Conservation (phyloP, 2,113 vertebrate genomes). For the Megaptera novaeangliae region DNA sequence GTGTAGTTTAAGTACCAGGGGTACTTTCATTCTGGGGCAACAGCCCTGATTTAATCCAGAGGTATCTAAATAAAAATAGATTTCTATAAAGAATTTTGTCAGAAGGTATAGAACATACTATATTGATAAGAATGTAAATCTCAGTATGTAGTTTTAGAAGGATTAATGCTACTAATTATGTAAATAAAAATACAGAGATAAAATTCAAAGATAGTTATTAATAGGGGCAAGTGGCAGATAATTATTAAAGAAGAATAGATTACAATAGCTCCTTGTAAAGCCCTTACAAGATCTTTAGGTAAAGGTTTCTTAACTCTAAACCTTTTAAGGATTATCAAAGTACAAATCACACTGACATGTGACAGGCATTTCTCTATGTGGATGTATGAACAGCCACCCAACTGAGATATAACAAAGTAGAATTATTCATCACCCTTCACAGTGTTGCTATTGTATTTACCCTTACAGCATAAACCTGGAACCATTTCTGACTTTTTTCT, state of each 20-base stretch:
- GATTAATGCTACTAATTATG: background rate
- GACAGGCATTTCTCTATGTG: background rate
- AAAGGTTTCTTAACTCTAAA: background rate
- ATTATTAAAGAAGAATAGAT: conserved; percentile 12
- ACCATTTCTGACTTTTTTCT: background rate
- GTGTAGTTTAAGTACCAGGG: background rate
- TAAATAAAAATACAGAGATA: background rate
- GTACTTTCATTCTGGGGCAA: background rate
- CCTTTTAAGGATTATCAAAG: background rate
- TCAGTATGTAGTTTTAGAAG: background rate
- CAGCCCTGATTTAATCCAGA: background rate
- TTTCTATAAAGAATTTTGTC: conserved; percentile 4
- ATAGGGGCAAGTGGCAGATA: background rate
- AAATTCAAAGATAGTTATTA: background rate
- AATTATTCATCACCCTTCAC: background rate
- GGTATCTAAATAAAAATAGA: background rate
- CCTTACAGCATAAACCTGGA: background rate
- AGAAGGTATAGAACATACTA: background rate
- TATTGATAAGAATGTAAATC: background rate
- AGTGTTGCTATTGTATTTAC: background rate
- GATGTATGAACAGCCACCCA: background rate
- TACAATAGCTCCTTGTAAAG: background rate
- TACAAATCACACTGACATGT: background rate
- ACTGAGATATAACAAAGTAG: background rate
- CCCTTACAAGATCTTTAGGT: background rate